Evolutionary conservation across 1,140 invertebrate species (phyloP), one percentile per base, ranked within the genome.

Genomic region (Megathymus violae): DNA sequence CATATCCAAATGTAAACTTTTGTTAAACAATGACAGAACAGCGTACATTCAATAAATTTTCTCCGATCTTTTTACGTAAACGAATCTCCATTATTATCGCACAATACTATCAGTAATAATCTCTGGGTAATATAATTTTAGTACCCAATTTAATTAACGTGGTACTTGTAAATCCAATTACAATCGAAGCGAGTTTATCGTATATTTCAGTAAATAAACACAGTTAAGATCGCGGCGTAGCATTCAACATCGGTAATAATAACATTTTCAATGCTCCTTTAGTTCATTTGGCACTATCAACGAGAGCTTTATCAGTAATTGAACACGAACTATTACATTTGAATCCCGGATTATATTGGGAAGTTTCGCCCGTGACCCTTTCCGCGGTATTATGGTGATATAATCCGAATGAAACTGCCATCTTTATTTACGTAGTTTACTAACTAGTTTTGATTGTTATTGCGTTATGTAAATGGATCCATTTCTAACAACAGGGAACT

Each of bases 291-390:
- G 64, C 56, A 62, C 50, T 68, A 80, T 80, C 71, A 67, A 44
- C 40, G 67, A 76, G 71, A 78, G 75, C 67, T 82, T 82, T 84
- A 86, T 81, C 75, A 78, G 74, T 82, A 80, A 81, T 81, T 82
- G 74, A 82, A 81, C 74, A 76, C 65, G 71, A 74, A 64, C 71
- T 78, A 82, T 86, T 78, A 81, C 74, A 67, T 76, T 70, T 64
- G 62, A 63, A 70, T 60, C 67, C 69, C 67, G 79, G 74, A 79
- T 86, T 82, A 80, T 82, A 76, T 67, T 69, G 68, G 62, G 62
- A 70, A 70, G 67, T 72, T 59, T 78, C 62, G 59, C 61, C 62
- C 74, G 64, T 76, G 76, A 78, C 76, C 79, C 76, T 75, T 72
- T 61, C 59, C 59, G 47, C 54, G 60, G 67, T 68, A 69, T 69